phyloP scores from a whole-genome alignment of 2,888 invertebrate genomes.

The Elysia crispata region DNA sequence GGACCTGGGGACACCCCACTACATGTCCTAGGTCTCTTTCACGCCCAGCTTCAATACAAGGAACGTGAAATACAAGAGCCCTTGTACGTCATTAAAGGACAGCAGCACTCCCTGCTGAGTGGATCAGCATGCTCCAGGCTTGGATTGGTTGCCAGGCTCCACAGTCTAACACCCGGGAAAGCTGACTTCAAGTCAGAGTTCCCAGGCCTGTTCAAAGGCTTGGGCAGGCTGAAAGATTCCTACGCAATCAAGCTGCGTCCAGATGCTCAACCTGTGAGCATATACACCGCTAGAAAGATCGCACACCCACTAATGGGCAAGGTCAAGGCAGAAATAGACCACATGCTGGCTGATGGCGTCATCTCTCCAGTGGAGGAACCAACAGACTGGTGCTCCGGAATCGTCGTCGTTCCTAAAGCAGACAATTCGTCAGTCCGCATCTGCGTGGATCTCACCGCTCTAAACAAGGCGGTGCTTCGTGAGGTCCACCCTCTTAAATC shows the following conservation, averaged over 20 bases:
- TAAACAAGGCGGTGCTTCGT: background rate
- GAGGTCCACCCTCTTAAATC: background rate
- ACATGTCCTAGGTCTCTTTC: too few relatives aligned
- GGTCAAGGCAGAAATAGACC: slow-evolving; percentile 16
- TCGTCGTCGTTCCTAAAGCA: slow-evolving; percentile 22
- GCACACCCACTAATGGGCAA: too few relatives aligned
- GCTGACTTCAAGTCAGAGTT: slow-evolving; percentile 14
- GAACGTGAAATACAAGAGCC: too few relatives aligned
- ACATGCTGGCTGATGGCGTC: slow-evolving; percentile 44
- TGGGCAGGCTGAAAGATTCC: background rate
- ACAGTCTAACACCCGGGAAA: background rate
- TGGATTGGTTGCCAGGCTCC: background rate
- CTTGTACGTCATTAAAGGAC: background rate
- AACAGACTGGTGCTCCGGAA: slow-evolving; percentile 17
- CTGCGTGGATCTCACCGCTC: background rate
- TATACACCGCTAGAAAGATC: slow-evolving; percentile 13
- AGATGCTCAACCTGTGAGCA: slow-evolving; percentile 3
- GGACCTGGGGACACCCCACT: too few relatives aligned
- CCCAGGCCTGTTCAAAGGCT: slow-evolving; percentile 1
- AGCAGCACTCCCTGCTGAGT: background rate
- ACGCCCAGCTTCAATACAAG: too few relatives aligned
- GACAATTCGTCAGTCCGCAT: background rate
- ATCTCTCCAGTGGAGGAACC: slow-evolving; percentile 38
- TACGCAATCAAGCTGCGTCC: slow-evolving; percentile 9
- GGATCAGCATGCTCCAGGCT: background rate